These are phyloP conservation scores for Charanyca ferruginea DNA, from an alignment of 2,888 invertebrate species.

Conservation along the genomic window DNA sequence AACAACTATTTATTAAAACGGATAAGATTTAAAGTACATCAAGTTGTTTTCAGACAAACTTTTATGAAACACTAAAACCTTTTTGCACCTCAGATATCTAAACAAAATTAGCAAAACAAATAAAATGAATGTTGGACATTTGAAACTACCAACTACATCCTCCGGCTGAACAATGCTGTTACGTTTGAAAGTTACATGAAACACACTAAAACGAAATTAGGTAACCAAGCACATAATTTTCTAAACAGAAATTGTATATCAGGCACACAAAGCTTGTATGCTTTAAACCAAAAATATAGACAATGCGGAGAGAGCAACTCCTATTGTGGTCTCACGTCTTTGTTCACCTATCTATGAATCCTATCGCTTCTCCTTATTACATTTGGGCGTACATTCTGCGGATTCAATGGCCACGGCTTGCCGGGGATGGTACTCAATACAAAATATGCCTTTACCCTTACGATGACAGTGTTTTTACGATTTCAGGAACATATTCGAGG, in stretches of 20 bases:
- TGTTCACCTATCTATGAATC: constrained; percentile 80
- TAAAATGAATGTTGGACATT: constrained; percentile 32
- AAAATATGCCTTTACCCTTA: constrained; percentile 61
- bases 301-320: constrained; percentile 71
- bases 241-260: constrained; percentile 58
- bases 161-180: constrained; percentile 43
- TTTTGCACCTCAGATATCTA: background rate
- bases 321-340: constrained; percentile 78
- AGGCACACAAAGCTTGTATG: constrained; percentile 58
- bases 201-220: constrained; percentile 59
- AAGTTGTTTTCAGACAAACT: background rate
- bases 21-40: no score
- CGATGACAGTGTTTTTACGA: constrained; percentile 58
- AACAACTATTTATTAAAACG: no score
- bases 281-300: constrained; percentile 73
- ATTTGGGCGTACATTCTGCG: constrained; percentile 68
- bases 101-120: constrained; percentile 30
- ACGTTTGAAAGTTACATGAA: constrained; percentile 44
- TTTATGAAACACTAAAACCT: background rate
- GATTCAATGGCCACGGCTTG: constrained; percentile 66
- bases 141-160: constrained; percentile 32
- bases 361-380: constrained; percentile 78
- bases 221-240: constrained; percentile 57
- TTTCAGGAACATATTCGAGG: constrained; percentile 44
- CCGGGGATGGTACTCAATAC: constrained; percentile 60